Percentiles rank a stretch among this genome's conserved stretches.
These are phyloP conservation scores for Apus apus DNA, from an alignment of 2,113 vertebrate species.

Conservation along the genomic window DNA sequence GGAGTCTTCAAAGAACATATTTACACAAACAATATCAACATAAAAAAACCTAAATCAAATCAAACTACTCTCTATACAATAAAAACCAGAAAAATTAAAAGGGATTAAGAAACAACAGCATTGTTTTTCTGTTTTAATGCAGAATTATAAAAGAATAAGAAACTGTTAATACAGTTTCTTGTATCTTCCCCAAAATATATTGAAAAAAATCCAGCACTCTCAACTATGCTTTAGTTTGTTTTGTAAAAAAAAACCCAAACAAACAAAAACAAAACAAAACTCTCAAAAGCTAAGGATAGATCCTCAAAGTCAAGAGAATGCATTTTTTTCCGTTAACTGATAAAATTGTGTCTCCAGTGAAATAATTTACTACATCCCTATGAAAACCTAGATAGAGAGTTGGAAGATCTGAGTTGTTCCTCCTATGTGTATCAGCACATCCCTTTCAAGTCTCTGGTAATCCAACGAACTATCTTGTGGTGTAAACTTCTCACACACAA, in stretches of 20 bases:
- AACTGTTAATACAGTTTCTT: background rate
- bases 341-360: background rate
- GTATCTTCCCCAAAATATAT: background rate
- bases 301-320: background rate
- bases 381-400: background rate
- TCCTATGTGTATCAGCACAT: background rate
- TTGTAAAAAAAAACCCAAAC: background rate
- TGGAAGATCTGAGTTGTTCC: background rate
- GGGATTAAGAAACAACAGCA: background rate
- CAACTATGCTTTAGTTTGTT: background rate
- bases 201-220: background rate
- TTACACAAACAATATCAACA: background rate
- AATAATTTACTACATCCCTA: background rate
- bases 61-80: background rate
- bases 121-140: background rate
- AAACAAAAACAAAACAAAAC: background rate
- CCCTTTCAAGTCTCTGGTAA: background rate
- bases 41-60: background rate
- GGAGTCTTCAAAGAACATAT: background rate
- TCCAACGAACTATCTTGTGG: background rate
- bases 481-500: background rate
- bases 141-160: background rate
- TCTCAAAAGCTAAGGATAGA: background rate
- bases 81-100: background rate
- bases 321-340: background rate